Evolutionary conservation across 2,797 vertebrate species (phyloP), one percentile per base, ranked within the genome.

Genomic region (Avahi laniger): DNA sequence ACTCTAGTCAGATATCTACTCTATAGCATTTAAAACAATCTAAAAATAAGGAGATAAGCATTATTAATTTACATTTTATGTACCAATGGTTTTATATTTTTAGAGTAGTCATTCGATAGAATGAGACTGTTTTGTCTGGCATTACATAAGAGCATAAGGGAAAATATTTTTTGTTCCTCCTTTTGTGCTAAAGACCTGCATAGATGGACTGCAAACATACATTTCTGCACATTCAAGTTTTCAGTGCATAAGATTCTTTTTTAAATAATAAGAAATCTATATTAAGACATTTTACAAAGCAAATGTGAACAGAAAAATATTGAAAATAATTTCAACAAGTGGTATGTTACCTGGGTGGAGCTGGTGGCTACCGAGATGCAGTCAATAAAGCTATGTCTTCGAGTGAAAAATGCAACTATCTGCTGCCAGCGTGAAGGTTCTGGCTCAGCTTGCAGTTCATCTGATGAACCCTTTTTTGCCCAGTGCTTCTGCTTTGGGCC

Each of bases 341-440:
- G 98, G 96, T 95, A 96, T 94, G 96, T 99, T 99, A 99, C 99
- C 99, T 99, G 99, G 98, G 98, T 98, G 98, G 99, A 99, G 98
- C 98, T 99, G 93, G 98, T 98, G 97, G 99, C 98, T 4, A 99
- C 99, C 59, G 98, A 99, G 98, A 99, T 99, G 99, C 99, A 99
- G 99, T 99, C 99, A 96, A 99, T 99, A 99, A 99, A 99, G 97
- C 99, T 99, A 94, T 99, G 99, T 98, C 99, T 99, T 97, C 99
- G 99, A 95, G 99, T 99, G 98, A 99, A 99, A 99, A 99, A 99
- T 50, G 98, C 99, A 72, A 99, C 99, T 96, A 99, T 98, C 98
- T 99, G 99, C 98, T 99, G 99, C 99, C 99, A 99, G 96, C 99
- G 99, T 35, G 99, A 99, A 96, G 98, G 98, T 91, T 97, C 98